phyloP scores from a whole-genome alignment of 2,113 vertebrate species.

The Scomber japonicus region DNA sequence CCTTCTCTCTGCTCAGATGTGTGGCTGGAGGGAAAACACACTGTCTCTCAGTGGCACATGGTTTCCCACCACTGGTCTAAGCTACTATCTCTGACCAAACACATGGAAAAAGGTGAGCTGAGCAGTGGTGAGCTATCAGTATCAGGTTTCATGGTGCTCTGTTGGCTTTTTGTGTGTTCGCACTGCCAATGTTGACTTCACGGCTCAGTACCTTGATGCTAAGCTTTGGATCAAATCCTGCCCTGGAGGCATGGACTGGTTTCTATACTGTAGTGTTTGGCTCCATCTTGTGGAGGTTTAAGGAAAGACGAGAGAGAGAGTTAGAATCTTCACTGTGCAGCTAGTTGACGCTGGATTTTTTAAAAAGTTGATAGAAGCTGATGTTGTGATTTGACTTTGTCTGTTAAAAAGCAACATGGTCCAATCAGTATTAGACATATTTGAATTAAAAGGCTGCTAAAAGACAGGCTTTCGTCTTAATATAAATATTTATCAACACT shows the following conservation, averaged over 20 bases:
- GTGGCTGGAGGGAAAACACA: not conserved
- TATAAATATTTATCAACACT: not conserved
- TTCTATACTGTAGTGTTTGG: slow-evolving; percentile 39
- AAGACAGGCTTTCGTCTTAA: not conserved
- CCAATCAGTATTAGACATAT: too few relatives aligned
- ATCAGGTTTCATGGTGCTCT: slow-evolving; percentile 14
- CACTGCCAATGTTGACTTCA: slow-evolving; percentile 2
- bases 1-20: not conserved
- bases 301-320: not conserved
- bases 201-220: not conserved
- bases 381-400: not conserved
- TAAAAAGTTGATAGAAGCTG: not conserved
- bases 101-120: not conserved
- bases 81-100: not conserved
- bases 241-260: not conserved
- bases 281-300: slow-evolving; percentile 66
- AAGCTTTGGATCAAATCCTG: slow-evolving; percentile 4
- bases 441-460: not conserved
- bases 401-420: not conserved
- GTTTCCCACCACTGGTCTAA: not conserved
- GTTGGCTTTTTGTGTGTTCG: slow-evolving; percentile 2
- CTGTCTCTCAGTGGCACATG: not conserved
- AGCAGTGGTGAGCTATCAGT: slow-evolving; percentile 8
- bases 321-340: not conserved
- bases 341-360: not conserved